Base-by-base conservation (phyloP, 2,888 invertebrate species). In the Drosophila hawaiiensis region DNA sequence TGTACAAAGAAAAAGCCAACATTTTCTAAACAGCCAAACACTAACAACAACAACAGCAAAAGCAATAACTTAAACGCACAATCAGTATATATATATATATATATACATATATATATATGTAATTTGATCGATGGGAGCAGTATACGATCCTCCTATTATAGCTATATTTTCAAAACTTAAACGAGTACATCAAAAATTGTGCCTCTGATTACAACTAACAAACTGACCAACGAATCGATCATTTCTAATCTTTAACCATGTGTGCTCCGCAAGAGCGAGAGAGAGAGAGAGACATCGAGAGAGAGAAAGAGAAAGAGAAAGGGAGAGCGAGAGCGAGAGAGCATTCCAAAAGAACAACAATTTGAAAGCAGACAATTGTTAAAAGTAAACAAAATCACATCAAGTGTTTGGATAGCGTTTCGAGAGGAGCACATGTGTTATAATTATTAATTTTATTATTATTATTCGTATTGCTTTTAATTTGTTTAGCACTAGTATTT, bases 191-290 rank as follows among this genome's bases (percentile, higher is more conserved):
- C 81, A 61, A 62, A 78, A 82, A 70, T 59, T 76, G 80, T 81
- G 80, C 66, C 79, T 76, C 73, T 76, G 68, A 47, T 79, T 76
- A 79, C 74, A 47, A 47, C 76, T 82, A 76, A 68, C 25, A 37
- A 68, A 73, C 54, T 56, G 59, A 69, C 64, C 66, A 65, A 76
- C 69, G 74, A 76, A 76, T 65, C 68, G 68, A 82, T 63, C 47
- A 69, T 80, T 76, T 76, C 16, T 79, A 59, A 65, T 41, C 53
- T 55, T 25, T 52, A 74, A 37, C 19, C 41, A 49, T 75, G 41
- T 72, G 72, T 76, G 71, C 41, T 68, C 53, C 60, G 50, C 62
- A 29, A 31, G 43, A n/a, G 33, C 50, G 60, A 33, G 31, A 47
- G 39, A 41, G 39, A 16, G 4, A 37, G n/a, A 12, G 10, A 29